Evolutionary conservation across 2,113 vertebrate species (phyloP), one percentile per base, ranked within the genome.

Genomic region (Malaclemys terrapin): DNA sequence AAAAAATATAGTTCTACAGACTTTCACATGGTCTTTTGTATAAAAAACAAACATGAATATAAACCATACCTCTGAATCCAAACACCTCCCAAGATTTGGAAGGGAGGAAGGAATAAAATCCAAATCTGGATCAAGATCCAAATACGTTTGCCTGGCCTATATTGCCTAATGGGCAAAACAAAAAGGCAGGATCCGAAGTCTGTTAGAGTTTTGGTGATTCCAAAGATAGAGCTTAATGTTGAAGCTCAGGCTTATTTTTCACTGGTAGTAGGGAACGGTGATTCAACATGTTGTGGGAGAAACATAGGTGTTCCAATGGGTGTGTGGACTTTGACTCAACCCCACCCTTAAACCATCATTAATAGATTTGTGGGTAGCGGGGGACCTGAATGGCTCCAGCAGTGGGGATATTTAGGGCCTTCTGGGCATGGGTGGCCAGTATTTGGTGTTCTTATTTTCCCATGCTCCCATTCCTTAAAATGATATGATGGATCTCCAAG

Each of bases 51-150:
- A 76, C 2, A 22, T n/a, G 84, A 72, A 84, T 76, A 6, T 59
- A 76, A 56, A 59, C 1, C 35, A 10, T 45, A 16, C 54, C 42
- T 1, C 2, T 86, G 14, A 35, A 93, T 1, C 0, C 85, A 3
- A 50, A 45, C 6, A 4, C 2, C 14, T 5, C 10, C 12, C 3
- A 80, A 59, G 31, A 0, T 81, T 90, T 93, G 20, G 56, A 75
- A 72, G 56, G 69, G 6, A 45, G 49, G 53, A 78, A 47, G 14
- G 17, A 89, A 81, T 1, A 47, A 90, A 89, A 87, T 42, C 0
- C 6, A 79, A 31, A 87, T 85, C 54, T 87, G 81, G 1, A 29
- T 85, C 13, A 29, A 53, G 89, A 78, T 78, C 45, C 75, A 97
- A 88, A 22, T 45, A 0, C 85, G 85, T 85, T 56, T 1, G 4